Conservation (phyloP, 2,113 vertebrate species). For the Gallinago paraguaiae region DNA sequence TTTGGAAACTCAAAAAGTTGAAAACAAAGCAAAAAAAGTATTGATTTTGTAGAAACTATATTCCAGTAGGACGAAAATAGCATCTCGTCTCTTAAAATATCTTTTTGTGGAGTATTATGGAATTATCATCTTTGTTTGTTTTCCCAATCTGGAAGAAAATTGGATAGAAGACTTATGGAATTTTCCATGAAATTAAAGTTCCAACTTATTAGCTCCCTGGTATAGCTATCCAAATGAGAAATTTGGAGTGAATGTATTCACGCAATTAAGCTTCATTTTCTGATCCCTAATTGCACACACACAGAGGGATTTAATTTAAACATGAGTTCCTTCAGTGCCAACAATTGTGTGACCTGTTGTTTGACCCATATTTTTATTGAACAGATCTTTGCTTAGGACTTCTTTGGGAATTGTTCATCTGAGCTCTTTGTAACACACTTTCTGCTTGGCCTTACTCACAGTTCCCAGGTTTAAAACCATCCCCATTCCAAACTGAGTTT, state of each 20-base stretch:
- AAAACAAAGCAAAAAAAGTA: not conserved
- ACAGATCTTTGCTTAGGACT: not conserved
- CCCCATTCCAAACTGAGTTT: not conserved
- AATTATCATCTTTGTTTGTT: not conserved
- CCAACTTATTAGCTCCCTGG: not conserved
- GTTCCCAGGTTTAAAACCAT: not conserved
- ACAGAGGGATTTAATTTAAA: slow-evolving; percentile 15
- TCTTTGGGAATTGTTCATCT: not conserved
- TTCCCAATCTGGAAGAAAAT: not conserved
- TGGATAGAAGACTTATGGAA: not conserved
- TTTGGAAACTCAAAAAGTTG: not conserved
- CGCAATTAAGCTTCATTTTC: slow-evolving; percentile 52
- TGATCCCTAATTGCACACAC: slow-evolving; percentile 27
- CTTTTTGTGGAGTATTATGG: not conserved
- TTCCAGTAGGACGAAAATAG: not conserved
- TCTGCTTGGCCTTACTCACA: not conserved
- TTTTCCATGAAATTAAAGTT: slow-evolving; percentile 3
- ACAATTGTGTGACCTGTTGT: not conserved
- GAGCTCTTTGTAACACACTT: not conserved
- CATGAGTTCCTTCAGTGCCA: not conserved
- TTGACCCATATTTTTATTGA: not conserved
- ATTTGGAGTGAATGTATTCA: slow-evolving; percentile 30
- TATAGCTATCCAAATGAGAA: not conserved
- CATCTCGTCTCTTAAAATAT: not conserved
- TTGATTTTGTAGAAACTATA: not conserved